Conservation (phyloP, 2,113 vertebrate species). For the Gnathonemus echidnorhynchus region DNA sequence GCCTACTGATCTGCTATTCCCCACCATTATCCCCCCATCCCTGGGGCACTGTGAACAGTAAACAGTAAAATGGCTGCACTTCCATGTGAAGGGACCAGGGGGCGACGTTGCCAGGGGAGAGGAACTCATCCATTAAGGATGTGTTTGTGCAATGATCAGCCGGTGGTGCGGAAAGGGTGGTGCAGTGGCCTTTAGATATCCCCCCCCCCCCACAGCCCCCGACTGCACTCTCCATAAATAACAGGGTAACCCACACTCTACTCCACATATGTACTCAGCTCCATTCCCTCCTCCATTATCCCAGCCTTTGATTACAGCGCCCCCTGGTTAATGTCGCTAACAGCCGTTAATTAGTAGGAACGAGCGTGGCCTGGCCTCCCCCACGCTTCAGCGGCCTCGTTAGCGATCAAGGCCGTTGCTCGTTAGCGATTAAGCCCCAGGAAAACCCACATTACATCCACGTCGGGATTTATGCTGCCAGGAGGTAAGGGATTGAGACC, state of each 20-base stretch:
- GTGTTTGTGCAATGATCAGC: neutral
- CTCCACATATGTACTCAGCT: neutral
- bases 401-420: neutral
- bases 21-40: neutral
- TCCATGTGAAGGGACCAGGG: neutral
- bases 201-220: neutral
- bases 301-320: neutral
- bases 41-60: neutral
- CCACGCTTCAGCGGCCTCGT: neutral
- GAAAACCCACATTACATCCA: neutral
- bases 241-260: neutral
- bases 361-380: neutral
- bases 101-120: neutral
- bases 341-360: constrained; percentile 7
- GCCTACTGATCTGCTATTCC: neutral
- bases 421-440: neutral
- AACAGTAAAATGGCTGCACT: neutral
- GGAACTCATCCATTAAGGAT: constrained; percentile 5
- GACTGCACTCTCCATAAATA: neutral
- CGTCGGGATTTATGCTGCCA: neutral
- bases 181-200: neutral
- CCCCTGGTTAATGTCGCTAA: constrained; percentile 2
- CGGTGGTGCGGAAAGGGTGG: neutral
- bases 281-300: constrained; percentile 2
- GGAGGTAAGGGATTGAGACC: neutral